phyloP scores from a whole-genome alignment of 2,113 vertebrate species.

The Gambusia affinis region DNA sequence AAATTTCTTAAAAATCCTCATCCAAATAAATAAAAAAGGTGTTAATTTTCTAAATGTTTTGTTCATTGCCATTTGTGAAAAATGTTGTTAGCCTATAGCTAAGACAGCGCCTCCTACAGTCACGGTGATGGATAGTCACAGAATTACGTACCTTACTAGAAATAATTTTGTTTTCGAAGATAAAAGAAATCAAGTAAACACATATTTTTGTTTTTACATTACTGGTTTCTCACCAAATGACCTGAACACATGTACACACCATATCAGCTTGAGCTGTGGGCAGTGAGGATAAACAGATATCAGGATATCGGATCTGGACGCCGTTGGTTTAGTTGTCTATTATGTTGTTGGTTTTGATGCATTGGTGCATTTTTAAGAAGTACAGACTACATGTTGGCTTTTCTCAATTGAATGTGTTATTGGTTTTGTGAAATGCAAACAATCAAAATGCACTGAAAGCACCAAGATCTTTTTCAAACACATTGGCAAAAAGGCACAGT shows the following conservation, averaged over 20 bases:
- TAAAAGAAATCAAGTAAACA: neutral
- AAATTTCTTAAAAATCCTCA: neutral
- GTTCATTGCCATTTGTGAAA: no score
- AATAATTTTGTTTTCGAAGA: neutral
- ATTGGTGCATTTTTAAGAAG: constrained; percentile 12
- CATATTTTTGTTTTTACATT: neutral
- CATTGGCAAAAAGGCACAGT: constrained; percentile 82
- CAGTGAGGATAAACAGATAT: constrained; percentile 28
- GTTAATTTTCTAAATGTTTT: neutral
- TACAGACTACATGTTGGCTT: constrained; percentile 42
- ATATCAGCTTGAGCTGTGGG: constrained; percentile 15
- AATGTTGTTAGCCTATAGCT: neutral
- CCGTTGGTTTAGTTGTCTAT: neutral
- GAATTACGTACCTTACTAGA: neutral
- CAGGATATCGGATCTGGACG: constrained; percentile 19
- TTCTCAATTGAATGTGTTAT: constrained; percentile 32
- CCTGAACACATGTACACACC: neutral
- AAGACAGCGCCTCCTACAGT: neutral
- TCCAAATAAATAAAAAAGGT: neutral
- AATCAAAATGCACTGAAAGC: constrained; percentile 69
- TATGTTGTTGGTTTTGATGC: constrained; percentile 22
- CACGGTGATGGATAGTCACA: neutral
- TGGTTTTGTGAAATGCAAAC: constrained; percentile 58
- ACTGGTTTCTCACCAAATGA: neutral
- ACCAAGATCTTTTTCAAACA: constrained; percentile 59